Base-by-base conservation (phyloP, 2,888 invertebrate species). In the Ethmia dodecea region DNA sequence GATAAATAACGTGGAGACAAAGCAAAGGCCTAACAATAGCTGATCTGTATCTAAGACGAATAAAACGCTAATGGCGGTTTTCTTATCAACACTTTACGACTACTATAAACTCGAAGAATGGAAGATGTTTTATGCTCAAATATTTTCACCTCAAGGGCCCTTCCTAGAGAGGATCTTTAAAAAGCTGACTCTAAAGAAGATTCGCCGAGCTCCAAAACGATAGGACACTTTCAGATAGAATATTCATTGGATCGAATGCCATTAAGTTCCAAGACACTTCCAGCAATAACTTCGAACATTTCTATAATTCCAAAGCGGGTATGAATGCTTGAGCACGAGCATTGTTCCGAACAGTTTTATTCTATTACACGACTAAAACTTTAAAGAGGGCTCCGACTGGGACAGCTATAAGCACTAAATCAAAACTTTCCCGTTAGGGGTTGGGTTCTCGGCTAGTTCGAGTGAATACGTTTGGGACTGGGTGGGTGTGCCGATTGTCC, bases 371-470 rank as follows among this genome's bases (percentile, higher is more conserved):
- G 61, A 60, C 72, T 75, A 65, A 73, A 81, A 83, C 68, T 81
- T 81, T 78, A 75, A 80, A 80, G 79, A 79, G 77, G 74, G 60
- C 61, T 66, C 61, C 69, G 64, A 64, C 68, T 68, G 71, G 63
- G 75, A 74, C 75, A 73, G 77, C 74, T 77, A 81, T 81, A 79
- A 78, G 80, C 75, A 75, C 75, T 84, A 84, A 84, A 83, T 84
- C 84, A 84, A 81, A 84, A 84, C 86, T 84, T 83, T 70, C 56
- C 65, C 77, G 67, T 68, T 68, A 64, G 60, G 60, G 65, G 62
- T 60, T 61, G 59, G 60, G 55, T 64, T 51, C 64, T 27, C 38
- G 51, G 64, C 62, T 67, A 75, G 64, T 72, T 72, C 60, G 56
- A 70, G 65, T 71, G 77, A 74, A 74, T 78, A 70, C 70, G 70